Base-by-base conservation (phyloP, 2,888 invertebrate genomes). In the Sarcophaga caerulescens region DNA sequence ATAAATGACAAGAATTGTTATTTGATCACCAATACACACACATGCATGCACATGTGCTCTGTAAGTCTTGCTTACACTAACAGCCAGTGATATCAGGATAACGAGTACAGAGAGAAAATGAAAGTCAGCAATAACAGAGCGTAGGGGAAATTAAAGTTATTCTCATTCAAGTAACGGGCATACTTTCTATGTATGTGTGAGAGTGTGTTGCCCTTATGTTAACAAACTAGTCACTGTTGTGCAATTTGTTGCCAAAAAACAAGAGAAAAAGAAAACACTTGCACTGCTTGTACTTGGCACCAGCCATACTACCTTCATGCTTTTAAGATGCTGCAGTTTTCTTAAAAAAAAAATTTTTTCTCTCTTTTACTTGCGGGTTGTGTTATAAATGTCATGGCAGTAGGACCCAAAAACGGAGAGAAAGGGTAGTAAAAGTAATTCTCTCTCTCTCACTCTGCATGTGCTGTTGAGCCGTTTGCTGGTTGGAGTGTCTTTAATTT, bases 191-290 rank as follows among this genome's bases (percentile, higher is more conserved):
- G 52, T 52, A 10, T 1, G 52, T 17, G 12, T 52, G 52, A 14
- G 17, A 17, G 17, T 52, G 1, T 52, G 52, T 14, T 52, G 52
- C 5, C 4, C 17, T 52, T 52, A 17, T 52, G 17, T 52, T 52
- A 14, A 47, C 70, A 81, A 75, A 68, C 47, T 52, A 81, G 68
- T 68, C 75, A 70, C 69, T 59, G 63, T 65, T 76, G 69, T 70
- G 65, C 68, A 81, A 70, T 65, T 81, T 76, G 62, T 69, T 59
- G 81, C 70, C 75, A 81, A 63, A 62, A 52, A 52, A 52, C 14
- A 12, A 1, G 17, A 1, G 0, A 1, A 0, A 59, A 62, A 78
- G 63, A 57, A 52, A 62, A 62, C 69, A 78, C 78, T 70, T 75
- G 65, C 65, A 69, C 62, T 62, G 69, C 66, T 57, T 17, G 52